Base-by-base conservation (phyloP, 2,113 vertebrate genomes). In the Corvus moneduloides region DNA sequence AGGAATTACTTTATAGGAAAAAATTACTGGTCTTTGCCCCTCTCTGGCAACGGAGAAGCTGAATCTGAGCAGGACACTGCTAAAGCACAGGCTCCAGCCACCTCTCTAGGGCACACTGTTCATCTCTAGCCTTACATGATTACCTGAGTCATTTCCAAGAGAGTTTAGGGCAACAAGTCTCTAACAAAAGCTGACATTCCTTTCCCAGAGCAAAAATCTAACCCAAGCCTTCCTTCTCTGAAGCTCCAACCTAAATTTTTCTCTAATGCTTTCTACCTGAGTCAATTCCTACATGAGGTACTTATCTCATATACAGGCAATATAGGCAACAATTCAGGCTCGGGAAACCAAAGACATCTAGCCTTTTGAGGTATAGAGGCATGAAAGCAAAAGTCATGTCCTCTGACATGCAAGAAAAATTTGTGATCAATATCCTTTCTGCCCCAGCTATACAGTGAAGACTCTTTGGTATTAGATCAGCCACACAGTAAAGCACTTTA, bases 351-450 rank as follows among this genome's bases (percentile, higher is more conserved):
- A 49, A 83, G 46, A 66, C 32, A 64, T n/a, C 24, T 30, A 64
- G 8, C 7, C 16, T 76, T 83, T 14, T 56, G 33, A 73, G 17
- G 11, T 18, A 85, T 0, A 10, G 13, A 76, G 56, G 11, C 33
- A 78, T 7, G 14, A 91, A 54, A 30, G 64, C 27, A 64, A 35
- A 92, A 76, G 54, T 41, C 32, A 56, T 5, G 11, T 76, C 49
- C 43, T 92, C 49, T 61, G 58, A 67, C 35, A 76, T 0, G 1
- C 14, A 72, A 62, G 26, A 69, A 82, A 56, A 86, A 69, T 8
- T 49, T 0, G 0, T 17, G 6, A 32, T 23, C 24, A 28, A 16
- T 23, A 78, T 33, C 8, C 7, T 64, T 87, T 44, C 52, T 43
- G 35, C 14, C 16, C 61, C 37, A 73, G 32, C n/a, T 68, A 76